phyloP scores from a whole-genome alignment of 2,888 invertebrate genomes.

The Cryptus armator region DNA sequence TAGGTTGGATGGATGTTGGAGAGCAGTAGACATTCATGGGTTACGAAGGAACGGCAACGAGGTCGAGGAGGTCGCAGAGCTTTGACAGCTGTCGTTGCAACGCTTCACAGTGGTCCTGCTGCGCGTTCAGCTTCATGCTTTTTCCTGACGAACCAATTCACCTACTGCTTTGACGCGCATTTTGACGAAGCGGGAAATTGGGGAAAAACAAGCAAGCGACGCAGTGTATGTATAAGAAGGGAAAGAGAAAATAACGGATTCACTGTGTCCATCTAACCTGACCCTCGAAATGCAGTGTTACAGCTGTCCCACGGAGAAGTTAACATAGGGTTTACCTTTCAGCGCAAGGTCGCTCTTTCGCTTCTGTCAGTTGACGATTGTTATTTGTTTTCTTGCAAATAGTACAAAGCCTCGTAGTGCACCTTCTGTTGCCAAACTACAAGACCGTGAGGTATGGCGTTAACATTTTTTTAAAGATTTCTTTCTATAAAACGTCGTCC shows the following conservation, averaged over 20 bases:
- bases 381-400: not conserved
- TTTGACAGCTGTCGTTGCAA: conserved; percentile 78
- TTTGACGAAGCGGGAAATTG: conserved; percentile 44
- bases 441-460: not conserved
- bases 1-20: conserved; percentile 15
- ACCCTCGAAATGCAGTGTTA: not conserved
- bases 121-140: conserved; percentile 30
- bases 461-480: not conserved
- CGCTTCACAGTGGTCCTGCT: not conserved
- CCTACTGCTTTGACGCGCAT: conserved; percentile 26
- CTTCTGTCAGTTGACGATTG: not conserved
- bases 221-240: conserved; percentile 30
- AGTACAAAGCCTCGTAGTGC: not conserved
- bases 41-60: conserved; percentile 65
- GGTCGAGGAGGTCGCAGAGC: conserved; percentile 69
- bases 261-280: conserved; percentile 38
- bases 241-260: conserved; percentile 52
- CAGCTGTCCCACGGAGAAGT: not conserved
- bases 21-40: conserved; percentile 53
- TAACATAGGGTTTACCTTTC: not conserved
- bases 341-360: not conserved
- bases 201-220: conserved; percentile 39
- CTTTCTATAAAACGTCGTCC: not conserved
- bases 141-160: conserved; percentile 41
- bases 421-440: not conserved